Conservation (phyloP, 1,140 invertebrate genomes). For the Steinernema khuongi region DNA sequence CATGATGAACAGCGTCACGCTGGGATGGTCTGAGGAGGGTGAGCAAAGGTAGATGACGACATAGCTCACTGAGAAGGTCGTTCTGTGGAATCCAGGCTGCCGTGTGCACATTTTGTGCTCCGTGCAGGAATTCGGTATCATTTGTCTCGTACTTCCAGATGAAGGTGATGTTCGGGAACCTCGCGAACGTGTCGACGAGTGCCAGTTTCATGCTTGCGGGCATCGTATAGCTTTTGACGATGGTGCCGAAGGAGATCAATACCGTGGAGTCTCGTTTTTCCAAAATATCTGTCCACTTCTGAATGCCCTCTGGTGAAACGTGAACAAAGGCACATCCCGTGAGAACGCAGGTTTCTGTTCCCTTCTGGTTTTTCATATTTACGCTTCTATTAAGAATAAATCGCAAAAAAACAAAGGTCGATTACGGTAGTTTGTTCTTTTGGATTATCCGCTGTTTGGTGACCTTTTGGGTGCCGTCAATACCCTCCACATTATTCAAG, state of each 20-base stretch:
- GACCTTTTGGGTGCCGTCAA: too few species aligned
- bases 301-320: too few species aligned
- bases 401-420: too few species aligned
- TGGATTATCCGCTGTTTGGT: too few species aligned
- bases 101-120: conserved; percentile 20
- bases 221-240: conserved; percentile 23
- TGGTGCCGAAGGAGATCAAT: conserved; percentile 27
- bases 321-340: too few species aligned
- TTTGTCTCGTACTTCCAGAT: conserved; percentile 33
- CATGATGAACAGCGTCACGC: conserved; percentile 27
- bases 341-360: too few species aligned
- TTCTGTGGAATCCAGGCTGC: conserved; percentile 29
- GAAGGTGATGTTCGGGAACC: conserved; percentile 21
- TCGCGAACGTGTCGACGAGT: background rate
- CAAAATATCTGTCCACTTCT: conserved; percentile 20
- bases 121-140: background rate
- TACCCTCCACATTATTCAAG: conserved; percentile 14
- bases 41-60: too few species aligned
- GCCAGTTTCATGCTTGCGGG: conserved; percentile 17
- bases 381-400: too few species aligned
- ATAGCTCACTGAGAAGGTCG: conserved; percentile 26
- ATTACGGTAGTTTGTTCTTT: too few species aligned
- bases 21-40: too few species aligned
- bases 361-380: too few species aligned
- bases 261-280: conserved; percentile 21